These are phyloP conservation scores for Apostichopus leukothele DNA, from an alignment of 53 echinoderm and acorn worm genomes.

Conservation along the genomic window DNA sequence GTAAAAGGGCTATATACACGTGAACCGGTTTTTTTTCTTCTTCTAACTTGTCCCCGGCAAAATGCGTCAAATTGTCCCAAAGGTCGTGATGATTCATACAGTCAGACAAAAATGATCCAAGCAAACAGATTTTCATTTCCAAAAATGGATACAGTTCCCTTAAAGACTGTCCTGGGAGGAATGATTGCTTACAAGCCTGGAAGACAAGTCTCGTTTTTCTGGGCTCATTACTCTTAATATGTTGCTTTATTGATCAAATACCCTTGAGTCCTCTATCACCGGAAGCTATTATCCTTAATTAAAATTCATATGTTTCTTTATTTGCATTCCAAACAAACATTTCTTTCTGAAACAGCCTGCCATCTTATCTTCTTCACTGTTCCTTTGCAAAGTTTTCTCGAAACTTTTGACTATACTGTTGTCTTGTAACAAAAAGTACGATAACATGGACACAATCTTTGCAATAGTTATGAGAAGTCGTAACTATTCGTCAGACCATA, in stretches of 20 bases:
- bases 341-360: not conserved
- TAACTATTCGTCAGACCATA: no score
- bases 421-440: no score
- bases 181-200: not conserved
- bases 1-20: not conserved
- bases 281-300: constrained; percentile 8
- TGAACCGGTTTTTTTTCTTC: not conserved
- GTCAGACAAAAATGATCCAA: not conserved
- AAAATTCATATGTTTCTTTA: not conserved
- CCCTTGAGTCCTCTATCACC: not conserved
- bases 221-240: not conserved
- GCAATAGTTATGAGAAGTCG: no score
- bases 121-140: not conserved
- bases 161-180: constrained; percentile 16
- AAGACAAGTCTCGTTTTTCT: not conserved
- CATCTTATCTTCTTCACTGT: no score
- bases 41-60: not conserved
- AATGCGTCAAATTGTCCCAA: constrained; percentile 33
- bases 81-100: constrained; percentile 28
- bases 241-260: not conserved
- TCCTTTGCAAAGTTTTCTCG: no score
- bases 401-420: no score
- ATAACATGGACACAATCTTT: no score
- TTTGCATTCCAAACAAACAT: constrained; percentile 1
- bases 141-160: constrained; percentile 24